These are phyloP conservation scores for Phyllostomus hastatus DNA, from an alignment of 2,113 vertebrate species.

Conservation along the genomic window DNA sequence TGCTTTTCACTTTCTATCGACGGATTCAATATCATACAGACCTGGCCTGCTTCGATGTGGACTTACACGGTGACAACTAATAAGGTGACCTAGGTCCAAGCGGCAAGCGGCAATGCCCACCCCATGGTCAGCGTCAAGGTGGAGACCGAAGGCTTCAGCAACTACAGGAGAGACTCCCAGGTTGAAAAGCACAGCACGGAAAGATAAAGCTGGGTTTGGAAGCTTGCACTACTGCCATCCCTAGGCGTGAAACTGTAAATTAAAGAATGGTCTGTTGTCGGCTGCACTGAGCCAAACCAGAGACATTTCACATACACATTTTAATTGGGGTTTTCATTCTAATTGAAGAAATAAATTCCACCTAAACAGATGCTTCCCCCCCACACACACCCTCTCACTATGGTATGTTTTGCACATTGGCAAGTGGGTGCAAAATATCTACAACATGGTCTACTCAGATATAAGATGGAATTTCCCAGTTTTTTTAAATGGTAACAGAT, in stretches of 20 bases:
- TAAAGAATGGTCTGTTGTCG: conserved; percentile 63
- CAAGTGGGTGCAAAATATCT: conserved; percentile 69
- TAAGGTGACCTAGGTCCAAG: conserved; percentile 38
- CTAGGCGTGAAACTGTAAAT: conserved; percentile 74
- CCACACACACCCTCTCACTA: background rate
- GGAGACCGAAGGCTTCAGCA: background rate
- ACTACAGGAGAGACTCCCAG: conserved; percentile 22
- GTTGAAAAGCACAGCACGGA: conserved; percentile 51
- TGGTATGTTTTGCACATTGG: conserved; percentile 64
- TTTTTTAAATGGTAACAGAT: conserved; percentile 60
- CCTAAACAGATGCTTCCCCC: conserved; percentile 61
- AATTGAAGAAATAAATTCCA: conserved; percentile 64
- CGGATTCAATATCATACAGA: conserved; percentile 46
- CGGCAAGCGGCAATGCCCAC: background rate
- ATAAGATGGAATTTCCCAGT: conserved; percentile 61
- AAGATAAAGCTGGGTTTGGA: conserved; percentile 38
- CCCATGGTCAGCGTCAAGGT: background rate
- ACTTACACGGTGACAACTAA: background rate
- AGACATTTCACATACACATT: conserved; percentile 54
- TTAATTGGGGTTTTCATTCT: conserved; percentile 67
- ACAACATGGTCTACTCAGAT: conserved; percentile 60
- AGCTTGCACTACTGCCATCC: conserved; percentile 75
- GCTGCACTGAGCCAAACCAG: conserved; percentile 59
- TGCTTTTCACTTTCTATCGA: conserved; percentile 63
- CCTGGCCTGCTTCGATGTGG: conserved; percentile 33